phyloP scores from a whole-genome alignment of 2,888 invertebrate species.

The Argyra leucocephala region DNA sequence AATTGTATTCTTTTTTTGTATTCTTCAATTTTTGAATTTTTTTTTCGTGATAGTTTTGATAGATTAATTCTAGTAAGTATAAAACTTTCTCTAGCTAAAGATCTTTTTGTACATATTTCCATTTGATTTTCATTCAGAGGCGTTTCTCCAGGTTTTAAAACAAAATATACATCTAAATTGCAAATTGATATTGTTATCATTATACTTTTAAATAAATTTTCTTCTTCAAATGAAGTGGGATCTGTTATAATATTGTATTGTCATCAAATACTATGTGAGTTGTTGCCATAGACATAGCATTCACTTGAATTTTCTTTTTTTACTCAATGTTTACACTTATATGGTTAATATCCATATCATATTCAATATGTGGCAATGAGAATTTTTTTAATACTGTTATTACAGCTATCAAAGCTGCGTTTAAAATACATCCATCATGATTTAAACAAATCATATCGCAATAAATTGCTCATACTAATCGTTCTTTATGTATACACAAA shows the following conservation, averaged over 20 bases:
- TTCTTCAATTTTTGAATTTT: neutral
- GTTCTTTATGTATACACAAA: conserved; percentile 61
- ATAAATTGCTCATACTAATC: conserved; percentile 72
- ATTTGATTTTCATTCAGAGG: conserved; percentile 51
- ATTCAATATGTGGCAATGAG: conserved; percentile 59
- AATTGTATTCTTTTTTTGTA: too few relatives aligned
- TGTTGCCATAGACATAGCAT: conserved; percentile 57
- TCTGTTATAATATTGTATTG: conserved; percentile 59
- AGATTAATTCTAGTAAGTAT: conserved; percentile 37
- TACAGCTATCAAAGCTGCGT: conserved; percentile 66
- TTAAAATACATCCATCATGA: conserved; percentile 74
- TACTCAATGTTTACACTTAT: conserved; percentile 52
- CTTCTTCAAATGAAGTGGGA: conserved; percentile 76
- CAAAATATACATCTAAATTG: conserved; percentile 53
- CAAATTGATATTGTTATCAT: conserved; percentile 58
- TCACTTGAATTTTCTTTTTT: conserved; percentile 49
- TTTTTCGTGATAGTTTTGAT: conserved; percentile 7
- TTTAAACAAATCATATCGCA: conserved; percentile 76
- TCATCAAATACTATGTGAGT: conserved; percentile 68
- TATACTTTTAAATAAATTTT: conserved; percentile 56
- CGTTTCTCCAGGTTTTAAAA: conserved; percentile 67
- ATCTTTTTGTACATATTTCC: conserved; percentile 50
- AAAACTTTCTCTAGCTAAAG: conserved; percentile 50
- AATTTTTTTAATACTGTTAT: conserved; percentile 66
- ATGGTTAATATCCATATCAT: conserved; percentile 59